A percentile compares a stretch with the other conserved stretches of the same genome.
phyloP scores from a whole-genome alignment of 2,888 invertebrate genomes.

The Nephrocerus scutellatus region DNA sequence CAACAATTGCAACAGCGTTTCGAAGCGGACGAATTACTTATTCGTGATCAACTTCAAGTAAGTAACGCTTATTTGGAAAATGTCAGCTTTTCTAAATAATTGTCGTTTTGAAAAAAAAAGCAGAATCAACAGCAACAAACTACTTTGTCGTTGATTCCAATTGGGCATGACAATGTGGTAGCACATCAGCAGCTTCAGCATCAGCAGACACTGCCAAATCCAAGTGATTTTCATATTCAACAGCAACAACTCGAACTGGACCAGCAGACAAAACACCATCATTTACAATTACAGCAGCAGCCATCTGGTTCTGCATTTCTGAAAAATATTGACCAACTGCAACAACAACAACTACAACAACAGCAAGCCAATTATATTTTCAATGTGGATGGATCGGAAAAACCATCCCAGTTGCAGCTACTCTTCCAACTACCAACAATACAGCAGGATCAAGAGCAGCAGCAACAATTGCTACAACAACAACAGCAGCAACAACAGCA shows the following conservation, averaged over 20 bases:
- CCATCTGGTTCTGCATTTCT: constrained; percentile 12
- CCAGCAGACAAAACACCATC: constrained; percentile 38
- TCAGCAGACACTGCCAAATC: constrained; percentile 34
- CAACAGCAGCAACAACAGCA: constrained; percentile 32
- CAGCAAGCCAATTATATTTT: constrained; percentile 44
- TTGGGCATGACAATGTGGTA: constrained; percentile 35
- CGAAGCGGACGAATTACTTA: constrained; percentile 46
- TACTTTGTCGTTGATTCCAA: constrained; percentile 42
- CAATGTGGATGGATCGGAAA: constrained; percentile 45
- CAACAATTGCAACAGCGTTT: constrained; percentile 47
- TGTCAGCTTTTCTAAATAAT: background rate
- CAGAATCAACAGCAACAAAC: constrained; percentile 42
- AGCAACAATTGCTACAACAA: constrained; percentile 27
- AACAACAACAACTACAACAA: constrained; percentile 37
- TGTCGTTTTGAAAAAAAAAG: constrained; percentile 3
- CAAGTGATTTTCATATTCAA: constrained; percentile 35
- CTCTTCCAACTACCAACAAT: constrained; percentile 44
- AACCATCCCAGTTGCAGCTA: constrained; percentile 45
- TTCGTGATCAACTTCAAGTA: constrained; percentile 46
- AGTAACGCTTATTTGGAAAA: constrained; percentile 5
- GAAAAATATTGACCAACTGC: constrained; percentile 26
- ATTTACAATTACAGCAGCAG: constrained; percentile 27
- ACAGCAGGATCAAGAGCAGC: constrained; percentile 29
- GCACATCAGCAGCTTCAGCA: constrained; percentile 26
- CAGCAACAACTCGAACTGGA: constrained; percentile 38